phyloP scores from a whole-genome alignment of 2,888 invertebrate genomes.

The Leuctra nigra region DNA sequence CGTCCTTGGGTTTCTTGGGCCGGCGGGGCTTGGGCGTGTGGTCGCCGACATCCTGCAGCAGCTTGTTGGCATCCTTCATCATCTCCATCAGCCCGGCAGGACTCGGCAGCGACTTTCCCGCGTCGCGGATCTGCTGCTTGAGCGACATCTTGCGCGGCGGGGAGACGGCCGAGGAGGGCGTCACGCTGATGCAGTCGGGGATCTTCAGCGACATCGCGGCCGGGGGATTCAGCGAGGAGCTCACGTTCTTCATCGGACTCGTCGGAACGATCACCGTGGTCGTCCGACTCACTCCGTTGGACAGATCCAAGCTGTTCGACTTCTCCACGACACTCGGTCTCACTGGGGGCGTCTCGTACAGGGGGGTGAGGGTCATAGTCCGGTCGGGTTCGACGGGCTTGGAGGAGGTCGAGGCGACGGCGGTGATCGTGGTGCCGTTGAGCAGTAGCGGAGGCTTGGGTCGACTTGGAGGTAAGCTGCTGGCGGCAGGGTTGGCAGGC shows the following conservation, averaged over 20 bases:
- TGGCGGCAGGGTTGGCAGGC: background rate
- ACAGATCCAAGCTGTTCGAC: background rate
- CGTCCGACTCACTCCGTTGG: background rate
- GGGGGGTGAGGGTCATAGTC: too few species aligned
- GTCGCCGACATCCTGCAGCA: too few species aligned
- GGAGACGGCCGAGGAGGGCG: conserved; percentile 10
- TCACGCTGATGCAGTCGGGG: conserved; percentile 18
- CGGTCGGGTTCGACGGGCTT: too few species aligned
- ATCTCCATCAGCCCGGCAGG: too few species aligned
- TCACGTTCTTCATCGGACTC: background rate
- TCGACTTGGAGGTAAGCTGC: conserved; percentile 4
- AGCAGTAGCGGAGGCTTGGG: background rate
- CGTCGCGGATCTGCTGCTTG: background rate
- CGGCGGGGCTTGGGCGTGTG: too few species aligned
- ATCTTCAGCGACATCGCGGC: too few species aligned
- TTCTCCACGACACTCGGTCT: too few species aligned
- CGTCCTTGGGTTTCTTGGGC: too few species aligned
- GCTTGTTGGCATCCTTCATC: too few species aligned
- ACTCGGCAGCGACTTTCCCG: too few species aligned
- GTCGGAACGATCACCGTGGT: background rate
- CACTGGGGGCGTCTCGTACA: too few species aligned
- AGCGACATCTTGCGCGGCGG: background rate
- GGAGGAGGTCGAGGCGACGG: conserved; percentile 7
- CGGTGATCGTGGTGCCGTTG: conserved; percentile 5
- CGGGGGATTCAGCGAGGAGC: background rate